A percentile compares a stretch with the other conserved stretches of the same genome.
Evolutionary conservation across 1,140 invertebrate species (phyloP).

Genomic region (Radopholus similis): DNA sequence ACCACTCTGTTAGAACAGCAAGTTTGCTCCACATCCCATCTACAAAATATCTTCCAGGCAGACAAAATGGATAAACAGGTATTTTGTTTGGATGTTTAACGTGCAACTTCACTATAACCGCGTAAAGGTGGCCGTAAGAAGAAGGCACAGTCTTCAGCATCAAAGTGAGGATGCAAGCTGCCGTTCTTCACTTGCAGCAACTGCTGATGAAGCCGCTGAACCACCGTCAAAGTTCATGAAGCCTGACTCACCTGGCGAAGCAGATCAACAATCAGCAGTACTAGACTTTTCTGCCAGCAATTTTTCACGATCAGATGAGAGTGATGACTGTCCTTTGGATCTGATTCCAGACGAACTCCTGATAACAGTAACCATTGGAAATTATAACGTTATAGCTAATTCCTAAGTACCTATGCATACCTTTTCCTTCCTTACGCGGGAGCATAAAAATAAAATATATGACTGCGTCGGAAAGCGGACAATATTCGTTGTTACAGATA

Average conservation of each 20-base stretch:
- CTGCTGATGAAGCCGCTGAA: conserved; percentile 50
- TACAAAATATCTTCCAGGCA: background rate
- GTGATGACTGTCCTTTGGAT: conserved; percentile 31
- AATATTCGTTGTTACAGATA: conserved; percentile 31
- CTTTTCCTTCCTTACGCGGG: no score
- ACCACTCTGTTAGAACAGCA: background rate
- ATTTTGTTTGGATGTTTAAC: background rate
- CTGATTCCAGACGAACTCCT: conserved; percentile 52
- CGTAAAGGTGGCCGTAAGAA: conserved; percentile 18
- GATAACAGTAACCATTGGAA: background rate
- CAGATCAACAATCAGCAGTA: conserved; percentile 23
- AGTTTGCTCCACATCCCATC: background rate
- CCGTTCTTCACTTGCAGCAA: conserved; percentile 47
- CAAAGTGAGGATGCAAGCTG: conserved; percentile 53
- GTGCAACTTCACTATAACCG: background rate
- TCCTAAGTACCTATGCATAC: no score
- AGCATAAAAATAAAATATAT: no score
- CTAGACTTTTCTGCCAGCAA: conserved; percentile 13
- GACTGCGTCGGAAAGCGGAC: background rate
- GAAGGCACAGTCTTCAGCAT: conserved; percentile 30
- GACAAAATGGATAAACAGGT: background rate
- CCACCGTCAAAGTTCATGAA: conserved; percentile 44
- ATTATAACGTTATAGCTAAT: background rate
- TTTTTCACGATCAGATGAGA: background rate
- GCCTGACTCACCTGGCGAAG: conserved; percentile 56